A percentile compares a stretch with the other conserved stretches of the same genome.
These are phyloP conservation scores for Caenorhabditis uteleia DNA, from an alignment of 2,888 invertebrate genomes.

Conservation along the genomic window DNA sequence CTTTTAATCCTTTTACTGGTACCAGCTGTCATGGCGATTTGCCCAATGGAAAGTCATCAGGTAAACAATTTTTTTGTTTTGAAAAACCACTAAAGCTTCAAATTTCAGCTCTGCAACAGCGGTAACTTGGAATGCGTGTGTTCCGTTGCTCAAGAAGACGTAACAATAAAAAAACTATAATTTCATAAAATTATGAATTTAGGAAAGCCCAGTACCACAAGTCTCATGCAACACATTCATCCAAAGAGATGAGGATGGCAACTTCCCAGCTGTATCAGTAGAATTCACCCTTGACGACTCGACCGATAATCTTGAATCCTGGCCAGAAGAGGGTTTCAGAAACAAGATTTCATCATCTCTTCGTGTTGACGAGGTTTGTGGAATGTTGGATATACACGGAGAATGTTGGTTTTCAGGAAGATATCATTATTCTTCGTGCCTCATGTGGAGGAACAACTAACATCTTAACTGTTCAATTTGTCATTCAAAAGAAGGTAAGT, in stretches of 20 bases:
- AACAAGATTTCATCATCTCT: constrained; percentile 43
- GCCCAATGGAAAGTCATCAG: constrained; percentile 49
- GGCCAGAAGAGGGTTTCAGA: constrained; percentile 45
- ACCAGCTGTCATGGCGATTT: no score
- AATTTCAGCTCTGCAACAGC: constrained; percentile 45
- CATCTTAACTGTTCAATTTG: constrained; percentile 57
- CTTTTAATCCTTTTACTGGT: no score
- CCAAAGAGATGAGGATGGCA: constrained; percentile 42
- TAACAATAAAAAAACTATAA: constrained; percentile 6
- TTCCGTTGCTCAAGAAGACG: constrained; percentile 47
- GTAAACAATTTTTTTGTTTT: constrained; percentile 5
- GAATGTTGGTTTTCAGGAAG: constrained; percentile 44
- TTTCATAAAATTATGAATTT: neutral
- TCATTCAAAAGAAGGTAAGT: constrained; percentile 48
- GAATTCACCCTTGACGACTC: constrained; percentile 46
- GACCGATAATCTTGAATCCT: constrained; percentile 35
- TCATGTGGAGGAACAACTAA: constrained; percentile 53
- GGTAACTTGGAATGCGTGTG: constrained; percentile 54
- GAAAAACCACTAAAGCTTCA: neutral
- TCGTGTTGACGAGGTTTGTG: constrained; percentile 40
- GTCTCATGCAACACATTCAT: constrained; percentile 55
- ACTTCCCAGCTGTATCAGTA: constrained; percentile 57
- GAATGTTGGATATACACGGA: neutral
- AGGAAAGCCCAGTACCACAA: constrained; percentile 49
- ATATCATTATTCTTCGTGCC: constrained; percentile 55